Evolutionary conservation across 2,113 vertebrate genomes (phyloP).

Genomic region (Burhinus bistriatus): DNA sequence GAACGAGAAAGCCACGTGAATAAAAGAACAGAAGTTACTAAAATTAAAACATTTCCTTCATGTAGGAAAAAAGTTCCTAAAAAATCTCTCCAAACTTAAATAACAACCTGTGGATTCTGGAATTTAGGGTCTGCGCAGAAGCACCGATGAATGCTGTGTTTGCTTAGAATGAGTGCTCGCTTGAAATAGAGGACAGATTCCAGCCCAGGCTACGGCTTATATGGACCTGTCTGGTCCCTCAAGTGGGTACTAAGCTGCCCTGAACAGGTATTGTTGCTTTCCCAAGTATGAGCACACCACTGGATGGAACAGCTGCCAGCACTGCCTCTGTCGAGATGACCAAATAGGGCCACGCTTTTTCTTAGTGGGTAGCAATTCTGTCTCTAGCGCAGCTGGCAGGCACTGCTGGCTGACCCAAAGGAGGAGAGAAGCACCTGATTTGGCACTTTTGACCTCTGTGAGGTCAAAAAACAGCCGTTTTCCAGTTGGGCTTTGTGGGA

Average conservation of each 20-base stretch:
- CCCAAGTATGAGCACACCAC: too few species aligned
- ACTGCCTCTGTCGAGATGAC: too few species aligned
- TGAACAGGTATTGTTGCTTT: background rate
- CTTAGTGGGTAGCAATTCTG: background rate
- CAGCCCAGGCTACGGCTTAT: background rate
- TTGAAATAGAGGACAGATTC: background rate
- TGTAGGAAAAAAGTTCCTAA: background rate
- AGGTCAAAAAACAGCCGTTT: background rate
- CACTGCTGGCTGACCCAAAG: background rate
- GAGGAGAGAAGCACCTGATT: background rate
- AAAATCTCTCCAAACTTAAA: background rate
- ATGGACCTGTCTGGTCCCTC: background rate
- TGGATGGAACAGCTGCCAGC: background rate
- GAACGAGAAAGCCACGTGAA: background rate
- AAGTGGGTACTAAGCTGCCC: background rate
- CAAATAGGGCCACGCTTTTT: background rate
- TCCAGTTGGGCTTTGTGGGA: background rate
- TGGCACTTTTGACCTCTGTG: background rate
- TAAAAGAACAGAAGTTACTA: background rate
- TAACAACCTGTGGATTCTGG: background rate
- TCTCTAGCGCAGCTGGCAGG: background rate
- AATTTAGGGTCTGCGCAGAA: background rate
- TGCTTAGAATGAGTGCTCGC: background rate
- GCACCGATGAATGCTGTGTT: fast-evolving
- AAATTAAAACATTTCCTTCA: background rate